Conservation (phyloP, 1,140 invertebrate genomes). For the Lepidurus packardi region DNA sequence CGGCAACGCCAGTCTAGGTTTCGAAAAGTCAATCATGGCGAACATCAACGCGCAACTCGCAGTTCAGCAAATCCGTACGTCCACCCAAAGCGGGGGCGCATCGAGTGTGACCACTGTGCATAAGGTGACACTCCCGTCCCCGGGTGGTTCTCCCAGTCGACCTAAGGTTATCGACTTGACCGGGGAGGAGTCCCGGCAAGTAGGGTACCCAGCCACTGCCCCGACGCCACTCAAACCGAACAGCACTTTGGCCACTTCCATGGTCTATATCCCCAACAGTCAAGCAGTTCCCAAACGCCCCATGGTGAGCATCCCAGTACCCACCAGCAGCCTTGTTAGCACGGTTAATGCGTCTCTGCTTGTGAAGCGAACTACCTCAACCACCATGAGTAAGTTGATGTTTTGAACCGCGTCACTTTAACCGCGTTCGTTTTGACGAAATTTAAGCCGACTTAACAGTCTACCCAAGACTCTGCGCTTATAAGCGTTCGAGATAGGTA, state of each 20-base stretch:
- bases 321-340: neutral
- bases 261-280: neutral
- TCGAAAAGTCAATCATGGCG: neutral
- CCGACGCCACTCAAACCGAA: neutral
- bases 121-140: slow-evolving; percentile 29
- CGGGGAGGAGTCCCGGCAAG: slow-evolving; percentile 33
- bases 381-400: neutral
- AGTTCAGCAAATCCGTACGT: too few relatives aligned
- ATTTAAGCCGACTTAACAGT: too few relatives aligned
- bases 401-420: too few relatives aligned
- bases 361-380: neutral
- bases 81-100: too few relatives aligned
- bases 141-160: slow-evolving; percentile 12
- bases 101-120: slow-evolving; percentile 27
- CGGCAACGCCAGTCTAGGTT: neutral
- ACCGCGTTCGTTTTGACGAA: too few relatives aligned
- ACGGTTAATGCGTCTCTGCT: neutral
- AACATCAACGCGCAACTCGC: neutral
- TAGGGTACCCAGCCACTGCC: too few relatives aligned
- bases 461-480: too few relatives aligned
- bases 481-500: too few relatives aligned
- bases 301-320: neutral
- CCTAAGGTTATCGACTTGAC: slow-evolving; percentile 37
- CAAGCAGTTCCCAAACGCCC: neutral
- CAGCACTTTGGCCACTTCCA: neutral